phyloP scores from a whole-genome alignment of 2,888 invertebrate genomes.

The Tigriopus californicus region DNA sequence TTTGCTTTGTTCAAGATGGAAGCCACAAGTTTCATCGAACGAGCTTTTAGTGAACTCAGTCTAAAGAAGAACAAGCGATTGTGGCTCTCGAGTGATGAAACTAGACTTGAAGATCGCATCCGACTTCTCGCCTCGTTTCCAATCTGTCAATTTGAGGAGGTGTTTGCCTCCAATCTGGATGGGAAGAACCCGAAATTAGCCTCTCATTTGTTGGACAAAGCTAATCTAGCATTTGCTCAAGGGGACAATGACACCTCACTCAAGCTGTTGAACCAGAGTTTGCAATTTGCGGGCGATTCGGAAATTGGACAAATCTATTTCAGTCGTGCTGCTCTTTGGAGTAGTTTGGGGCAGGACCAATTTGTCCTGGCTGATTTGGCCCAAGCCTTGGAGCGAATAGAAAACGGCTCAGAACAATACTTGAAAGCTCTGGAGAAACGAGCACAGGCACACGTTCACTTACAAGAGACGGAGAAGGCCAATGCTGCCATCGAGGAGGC shows the following conservation, averaged over 20 bases:
- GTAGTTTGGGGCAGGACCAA: no score
- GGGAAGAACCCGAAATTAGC: background rate
- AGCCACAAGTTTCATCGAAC: background rate
- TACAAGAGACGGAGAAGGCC: no score
- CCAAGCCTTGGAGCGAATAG: no score
- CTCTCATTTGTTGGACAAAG: background rate
- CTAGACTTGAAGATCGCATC: background rate
- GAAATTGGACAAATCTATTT: background rate
- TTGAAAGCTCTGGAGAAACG: no score
- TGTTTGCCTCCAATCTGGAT: background rate
- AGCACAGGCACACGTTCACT: no score
- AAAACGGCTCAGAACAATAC: no score
- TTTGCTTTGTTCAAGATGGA: no score
- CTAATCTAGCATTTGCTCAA: background rate
- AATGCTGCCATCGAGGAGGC: no score
- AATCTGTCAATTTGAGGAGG: background rate
- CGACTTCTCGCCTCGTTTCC: background rate
- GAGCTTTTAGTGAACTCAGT: background rate
- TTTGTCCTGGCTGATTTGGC: no score
- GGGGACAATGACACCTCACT: background rate
- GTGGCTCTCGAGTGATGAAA: background rate
- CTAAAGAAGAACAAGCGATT: background rate
- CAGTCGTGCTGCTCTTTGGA: no score
- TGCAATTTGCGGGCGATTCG: background rate
- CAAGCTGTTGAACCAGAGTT: background rate